Evolutionary conservation across 2,113 vertebrate species (phyloP), one percentile per base, ranked within the genome.

Genomic region (Dunckerocampus dactyliophorus): DNA sequence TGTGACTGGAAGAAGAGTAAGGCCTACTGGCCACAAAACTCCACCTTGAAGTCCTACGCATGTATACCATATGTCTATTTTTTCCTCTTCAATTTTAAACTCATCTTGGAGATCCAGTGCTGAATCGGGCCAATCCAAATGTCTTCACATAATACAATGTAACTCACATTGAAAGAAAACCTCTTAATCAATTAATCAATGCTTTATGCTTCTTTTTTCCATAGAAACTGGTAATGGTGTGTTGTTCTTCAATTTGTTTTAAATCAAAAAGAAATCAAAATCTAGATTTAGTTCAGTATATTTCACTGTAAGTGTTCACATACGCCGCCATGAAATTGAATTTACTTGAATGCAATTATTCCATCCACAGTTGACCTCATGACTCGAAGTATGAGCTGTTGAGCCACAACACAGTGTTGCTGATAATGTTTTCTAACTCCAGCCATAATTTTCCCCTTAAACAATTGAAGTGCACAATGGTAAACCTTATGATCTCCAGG

Each of bases 1-100:
- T 88, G 86, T 86, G 76, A 85, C 78, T 82, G 77, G 62, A 77
- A 77, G 71, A 80, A 37, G 13, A 80, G 74, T 47, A 60, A 80
- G 70, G 46, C 81, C 79, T 76, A 71, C 75, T 59, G 81, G 77
- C 74, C 76, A 63, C 78, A 82, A 73, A 76, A 65, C 69, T 76
- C 55, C 60, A 82, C 80, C 80, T 80, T 78, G 56, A 63, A 78
- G 74, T 75, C 56, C 53, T 61, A 74, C 64, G 61, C 73, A 67
- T 77, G 51, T 58, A 47, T 42, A 47, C 46, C 16, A 16, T 62
- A 59, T 73, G 52, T 62, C 61, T 65, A 52, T 62, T 58, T 71
- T 68, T 62, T 59, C 59, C n/a, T n/a, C n/a, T n/a, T n/a, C n/a
- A n/a, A n/a, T 47, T 69, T 62, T 17, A 28, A 54, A 59, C 34